phyloP scores from a whole-genome alignment of 2,797 vertebrate genomes.

The Tauraco hartlaubi region DNA sequence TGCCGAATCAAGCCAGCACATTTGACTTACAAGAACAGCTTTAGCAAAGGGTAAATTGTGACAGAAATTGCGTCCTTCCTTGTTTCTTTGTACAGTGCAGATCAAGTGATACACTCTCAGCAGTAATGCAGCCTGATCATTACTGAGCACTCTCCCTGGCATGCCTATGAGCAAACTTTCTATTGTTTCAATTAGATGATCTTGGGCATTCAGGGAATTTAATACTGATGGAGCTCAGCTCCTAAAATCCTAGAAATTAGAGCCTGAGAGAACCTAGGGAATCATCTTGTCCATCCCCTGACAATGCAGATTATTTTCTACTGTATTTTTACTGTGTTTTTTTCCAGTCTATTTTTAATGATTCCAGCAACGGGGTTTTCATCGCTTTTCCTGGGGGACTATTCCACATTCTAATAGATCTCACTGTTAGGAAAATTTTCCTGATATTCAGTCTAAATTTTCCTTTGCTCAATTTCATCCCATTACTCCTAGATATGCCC shows the following conservation, averaged over 20 bases:
- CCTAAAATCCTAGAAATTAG: constrained; percentile 71
- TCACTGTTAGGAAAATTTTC: constrained; percentile 74
- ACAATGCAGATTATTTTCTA: constrained; percentile 63
- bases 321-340: constrained; percentile 63
- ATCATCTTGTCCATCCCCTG: constrained; percentile 57
- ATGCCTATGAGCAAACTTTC: constrained; percentile 73
- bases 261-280: constrained; percentile 47
- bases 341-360: constrained; percentile 69
- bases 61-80: constrained; percentile 58
- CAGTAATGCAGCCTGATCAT: constrained; percentile 63
- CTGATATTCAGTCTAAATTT: constrained; percentile 73
- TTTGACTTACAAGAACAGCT: constrained; percentile 37
- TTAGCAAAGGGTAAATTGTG: constrained; percentile 32
- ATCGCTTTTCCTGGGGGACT: constrained; percentile 64
- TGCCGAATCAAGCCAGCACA: constrained; percentile 16
- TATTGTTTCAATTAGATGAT: constrained; percentile 73
- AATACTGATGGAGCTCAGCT: constrained; percentile 61
- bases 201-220: constrained; percentile 67
- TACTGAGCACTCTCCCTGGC: constrained; percentile 66
- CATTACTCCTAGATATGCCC: constrained; percentile 75
- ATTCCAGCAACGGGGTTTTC: constrained; percentile 63
- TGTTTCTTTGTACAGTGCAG: constrained; percentile 51
- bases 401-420: constrained; percentile 74
- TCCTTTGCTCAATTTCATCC: constrained; percentile 76
- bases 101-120: constrained; percentile 64